Evolutionary conservation across 2,797 vertebrate species (phyloP).

Genomic region (Darevskia nairensis): DNA sequence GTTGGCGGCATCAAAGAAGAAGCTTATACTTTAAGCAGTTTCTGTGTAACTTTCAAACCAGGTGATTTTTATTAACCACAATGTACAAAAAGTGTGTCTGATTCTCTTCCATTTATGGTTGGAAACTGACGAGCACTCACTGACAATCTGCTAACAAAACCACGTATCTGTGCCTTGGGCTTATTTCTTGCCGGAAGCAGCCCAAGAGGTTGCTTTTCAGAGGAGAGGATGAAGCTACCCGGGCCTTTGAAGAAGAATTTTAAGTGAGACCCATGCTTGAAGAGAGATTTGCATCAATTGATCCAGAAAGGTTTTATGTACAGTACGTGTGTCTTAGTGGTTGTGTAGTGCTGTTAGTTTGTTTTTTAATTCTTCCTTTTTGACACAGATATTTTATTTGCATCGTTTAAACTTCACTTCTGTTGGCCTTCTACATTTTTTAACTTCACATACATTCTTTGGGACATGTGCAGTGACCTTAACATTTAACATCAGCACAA

Average conservation of each 20-base stretch:
- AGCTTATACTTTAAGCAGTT: constrained; percentile 6
- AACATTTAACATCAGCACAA: constrained; percentile 2
- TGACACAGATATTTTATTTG: not conserved
- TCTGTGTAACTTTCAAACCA: constrained; percentile 37
- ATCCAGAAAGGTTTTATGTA: not conserved
- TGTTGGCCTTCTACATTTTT: not conserved
- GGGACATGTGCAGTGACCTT: not conserved
- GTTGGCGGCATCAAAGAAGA: not conserved
- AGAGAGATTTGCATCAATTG: not conserved
- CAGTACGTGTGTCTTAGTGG: not conserved
- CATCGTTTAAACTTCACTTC: not conserved
- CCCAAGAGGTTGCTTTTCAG: not conserved
- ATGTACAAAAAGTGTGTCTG: constrained; percentile 43
- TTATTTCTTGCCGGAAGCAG: not conserved
- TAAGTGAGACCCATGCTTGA: not conserved
- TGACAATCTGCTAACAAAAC: constrained; percentile 50
- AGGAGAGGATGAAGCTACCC: not conserved
- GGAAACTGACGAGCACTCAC: constrained; percentile 64
- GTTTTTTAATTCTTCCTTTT: not conserved
- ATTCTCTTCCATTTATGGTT: constrained; percentile 80
- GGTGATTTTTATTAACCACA: constrained; percentile 70
- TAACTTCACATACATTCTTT: not conserved
- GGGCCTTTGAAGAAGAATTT: constrained; percentile 1
- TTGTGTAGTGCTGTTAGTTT: not conserved
- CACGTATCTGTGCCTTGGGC: constrained; percentile 31